A percentile compares a stretch with the other conserved stretches of the same genome.
Conservation (phyloP, 2,797 vertebrate species). For the Pagetopsis macropterus region DNA sequence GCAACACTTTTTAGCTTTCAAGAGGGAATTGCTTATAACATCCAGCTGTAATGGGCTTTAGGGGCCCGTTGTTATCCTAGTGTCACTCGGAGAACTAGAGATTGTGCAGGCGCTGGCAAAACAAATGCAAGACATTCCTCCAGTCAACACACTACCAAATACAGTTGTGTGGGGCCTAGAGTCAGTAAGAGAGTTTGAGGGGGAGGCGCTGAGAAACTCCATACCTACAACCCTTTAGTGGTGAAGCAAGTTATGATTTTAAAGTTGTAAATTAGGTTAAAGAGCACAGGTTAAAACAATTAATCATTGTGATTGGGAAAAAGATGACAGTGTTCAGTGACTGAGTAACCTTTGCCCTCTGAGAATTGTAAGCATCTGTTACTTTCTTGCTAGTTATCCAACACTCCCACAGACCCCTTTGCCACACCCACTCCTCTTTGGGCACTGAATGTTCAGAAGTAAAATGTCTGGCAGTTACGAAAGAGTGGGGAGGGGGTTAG, state of each 20-base stretch:
- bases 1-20: not conserved
- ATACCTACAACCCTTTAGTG: constrained; percentile 11
- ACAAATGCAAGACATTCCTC: constrained; percentile 58
- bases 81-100: constrained; percentile 37
- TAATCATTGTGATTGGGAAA: not conserved
- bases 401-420: constrained; percentile 3
- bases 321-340: constrained; percentile 2
- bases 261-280: not conserved
- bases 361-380: constrained; percentile 29
- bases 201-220: not conserved
- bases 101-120: constrained; percentile 59
- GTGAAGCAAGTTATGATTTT: not conserved
- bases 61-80: constrained; percentile 29
- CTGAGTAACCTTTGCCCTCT: constrained; percentile 30
- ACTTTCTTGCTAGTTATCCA: constrained; percentile 29
- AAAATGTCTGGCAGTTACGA: constrained; percentile 12
- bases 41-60: constrained; percentile 19
- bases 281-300: not conserved
- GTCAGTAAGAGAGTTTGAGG: constrained; percentile 15
- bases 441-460: constrained; percentile 62
- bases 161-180: constrained; percentile 59
- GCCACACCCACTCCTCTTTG: constrained; percentile 48
- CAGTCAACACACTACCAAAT: constrained; percentile 67
- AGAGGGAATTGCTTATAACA: constrained; percentile 25
- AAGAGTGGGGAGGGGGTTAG: not conserved